A percentile compares a stretch with the other conserved stretches of the same genome.
These are phyloP conservation scores for Stictonetta naevosa DNA, from an alignment of 2,113 vertebrate genomes.

Conservation along the genomic window DNA sequence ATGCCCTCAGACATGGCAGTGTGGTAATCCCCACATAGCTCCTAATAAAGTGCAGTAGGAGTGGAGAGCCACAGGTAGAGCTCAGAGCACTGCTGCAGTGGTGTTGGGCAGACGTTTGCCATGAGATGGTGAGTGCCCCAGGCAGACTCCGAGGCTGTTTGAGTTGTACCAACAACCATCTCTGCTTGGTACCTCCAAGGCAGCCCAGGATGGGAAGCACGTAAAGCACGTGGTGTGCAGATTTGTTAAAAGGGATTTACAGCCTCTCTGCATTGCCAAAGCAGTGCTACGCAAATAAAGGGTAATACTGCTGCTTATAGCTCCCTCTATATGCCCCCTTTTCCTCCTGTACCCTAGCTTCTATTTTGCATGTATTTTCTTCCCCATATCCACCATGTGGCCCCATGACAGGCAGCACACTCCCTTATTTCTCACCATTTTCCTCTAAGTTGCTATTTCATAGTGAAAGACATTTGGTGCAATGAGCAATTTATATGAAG, in stretches of 20 bases:
- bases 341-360: background rate
- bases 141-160: background rate
- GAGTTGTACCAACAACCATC: background rate
- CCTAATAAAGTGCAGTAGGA: background rate
- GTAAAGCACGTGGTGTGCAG: background rate
- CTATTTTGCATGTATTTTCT: background rate
- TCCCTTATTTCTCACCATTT: background rate
- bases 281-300: background rate
- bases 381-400: background rate
- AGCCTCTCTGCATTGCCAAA: background rate
- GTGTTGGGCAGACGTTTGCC: background rate
- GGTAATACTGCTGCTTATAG: background rate
- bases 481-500: background rate
- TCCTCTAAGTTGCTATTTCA: background rate
- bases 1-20: background rate
- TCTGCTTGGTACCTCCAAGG: background rate
- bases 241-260: conserved; percentile 7
- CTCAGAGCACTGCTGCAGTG: background rate
- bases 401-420: background rate
- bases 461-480: background rate
- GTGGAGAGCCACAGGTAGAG: background rate
- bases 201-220: background rate
- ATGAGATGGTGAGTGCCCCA: background rate
- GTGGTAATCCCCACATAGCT: background rate
- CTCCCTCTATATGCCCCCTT: background rate